A percentile compares a stretch with the other conserved stretches of the same genome.
These are phyloP conservation scores for Hedya salicella DNA, from an alignment of 2,888 invertebrate species.

Conservation along the genomic window DNA sequence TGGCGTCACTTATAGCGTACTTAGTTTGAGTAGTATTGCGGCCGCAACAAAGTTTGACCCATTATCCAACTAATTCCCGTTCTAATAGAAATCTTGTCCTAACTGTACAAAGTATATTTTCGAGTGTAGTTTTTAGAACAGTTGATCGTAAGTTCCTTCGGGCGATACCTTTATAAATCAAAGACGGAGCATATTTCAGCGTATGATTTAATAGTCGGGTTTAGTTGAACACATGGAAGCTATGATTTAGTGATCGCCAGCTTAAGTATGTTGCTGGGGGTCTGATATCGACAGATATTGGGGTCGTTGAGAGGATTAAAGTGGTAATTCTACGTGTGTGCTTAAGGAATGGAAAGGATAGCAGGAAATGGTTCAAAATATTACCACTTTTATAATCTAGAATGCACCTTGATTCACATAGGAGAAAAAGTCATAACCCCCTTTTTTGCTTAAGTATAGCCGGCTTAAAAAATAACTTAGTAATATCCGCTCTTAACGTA, in stretches of 20 bases:
- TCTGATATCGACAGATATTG: no score
- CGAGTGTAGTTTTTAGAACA: neutral
- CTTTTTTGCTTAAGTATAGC: no score
- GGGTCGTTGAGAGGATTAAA: no score
- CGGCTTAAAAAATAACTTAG: no score
- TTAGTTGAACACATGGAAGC: conserved; percentile 8
- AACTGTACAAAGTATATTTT: neutral
- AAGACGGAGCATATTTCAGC: conserved; percentile 18
- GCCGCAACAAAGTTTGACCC: conserved; percentile 1
- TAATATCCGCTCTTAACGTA: no score
- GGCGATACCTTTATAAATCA: conserved; percentile 26
- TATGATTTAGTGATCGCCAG: conserved; percentile 23
- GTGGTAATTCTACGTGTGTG: no score
- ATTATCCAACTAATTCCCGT: neutral
- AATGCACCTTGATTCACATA: no score
- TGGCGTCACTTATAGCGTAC: neutral
- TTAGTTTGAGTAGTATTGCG: neutral
- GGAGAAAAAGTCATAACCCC: no score
- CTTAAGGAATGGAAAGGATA: no score
- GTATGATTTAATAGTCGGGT: conserved; percentile 32
- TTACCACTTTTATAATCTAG: no score
- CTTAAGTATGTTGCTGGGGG: neutral
- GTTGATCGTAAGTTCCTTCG: conserved; percentile 2
- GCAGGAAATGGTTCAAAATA: no score
- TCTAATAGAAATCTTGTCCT: neutral